A percentile compares a stretch with the other conserved stretches of the same genome.
These are phyloP conservation scores for Columba livia DNA, from an alignment of 2,113 vertebrate genomes.

Conservation along the genomic window DNA sequence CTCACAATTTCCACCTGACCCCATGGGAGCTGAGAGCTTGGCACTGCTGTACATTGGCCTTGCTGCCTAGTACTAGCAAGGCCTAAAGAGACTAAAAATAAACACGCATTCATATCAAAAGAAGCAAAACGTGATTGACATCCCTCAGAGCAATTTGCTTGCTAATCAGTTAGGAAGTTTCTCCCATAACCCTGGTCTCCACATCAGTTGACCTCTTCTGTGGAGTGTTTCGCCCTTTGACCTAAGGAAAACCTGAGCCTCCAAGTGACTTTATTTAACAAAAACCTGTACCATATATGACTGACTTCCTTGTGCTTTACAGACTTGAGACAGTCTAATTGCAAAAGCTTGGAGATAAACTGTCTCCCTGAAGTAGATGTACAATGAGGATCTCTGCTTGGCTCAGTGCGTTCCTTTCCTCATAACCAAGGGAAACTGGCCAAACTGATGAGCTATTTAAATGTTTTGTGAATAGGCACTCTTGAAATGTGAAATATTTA, in stretches of 20 bases:
- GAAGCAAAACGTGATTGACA: conserved; percentile 75
- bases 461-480: background rate
- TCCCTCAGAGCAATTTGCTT: conserved; percentile 70
- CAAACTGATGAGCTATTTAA: background rate
- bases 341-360: background rate
- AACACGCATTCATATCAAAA: conserved; percentile 5
- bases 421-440: background rate
- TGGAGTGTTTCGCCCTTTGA: conserved; percentile 81
- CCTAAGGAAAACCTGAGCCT: conserved; percentile 54
- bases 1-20: background rate
- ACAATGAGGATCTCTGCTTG: background rate
- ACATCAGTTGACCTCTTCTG: conserved; percentile 76
- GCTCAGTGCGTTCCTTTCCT: background rate
- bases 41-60: background rate
- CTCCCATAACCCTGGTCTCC: conserved; percentile 77
- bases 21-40: background rate
- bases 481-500: conserved; percentile 28
- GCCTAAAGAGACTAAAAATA: conserved; percentile 10
- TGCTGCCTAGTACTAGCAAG: background rate
- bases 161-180: conserved; percentile 77
- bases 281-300: background rate
- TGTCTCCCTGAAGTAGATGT: background rate
- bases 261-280: background rate
- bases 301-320: background rate
- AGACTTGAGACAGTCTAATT: background rate